Conservation (phyloP, 2,888 invertebrate genomes). For the Lapara coniferarum region DNA sequence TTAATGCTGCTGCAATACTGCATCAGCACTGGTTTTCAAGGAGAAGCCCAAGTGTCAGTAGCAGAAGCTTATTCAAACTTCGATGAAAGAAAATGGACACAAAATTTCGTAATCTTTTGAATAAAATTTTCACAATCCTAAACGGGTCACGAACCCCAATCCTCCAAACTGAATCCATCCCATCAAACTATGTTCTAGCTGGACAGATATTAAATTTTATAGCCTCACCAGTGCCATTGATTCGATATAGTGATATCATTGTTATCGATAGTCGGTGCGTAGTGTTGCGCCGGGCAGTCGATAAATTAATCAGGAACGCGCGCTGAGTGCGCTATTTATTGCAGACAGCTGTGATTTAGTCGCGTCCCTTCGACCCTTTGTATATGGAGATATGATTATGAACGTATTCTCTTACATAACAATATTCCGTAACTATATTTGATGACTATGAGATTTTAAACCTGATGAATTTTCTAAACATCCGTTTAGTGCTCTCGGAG, state of each 20-base stretch:
- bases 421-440: too few relatives aligned
- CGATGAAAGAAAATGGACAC: too few relatives aligned
- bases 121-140: too few relatives aligned
- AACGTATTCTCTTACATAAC: background rate
- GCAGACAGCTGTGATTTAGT: constrained; percentile 21
- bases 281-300: constrained; percentile 15
- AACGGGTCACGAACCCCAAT: background rate
- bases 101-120: too few relatives aligned
- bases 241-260: constrained; percentile 13
- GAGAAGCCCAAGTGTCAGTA: too few relatives aligned
- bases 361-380: constrained; percentile 7
- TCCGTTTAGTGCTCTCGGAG: too few relatives aligned
- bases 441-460: too few relatives aligned
- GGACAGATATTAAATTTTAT: constrained; percentile 21
- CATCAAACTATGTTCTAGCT: background rate
- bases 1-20: too few relatives aligned
- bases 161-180: background rate
- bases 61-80: background rate
- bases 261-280: constrained; percentile 12
- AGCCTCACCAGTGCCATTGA: constrained; percentile 3
- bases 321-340: constrained; percentile 16
- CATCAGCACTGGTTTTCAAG: too few relatives aligned
- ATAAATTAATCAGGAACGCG: constrained; percentile 17
- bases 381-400: background rate
- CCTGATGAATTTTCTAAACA: too few relatives aligned